Evolutionary conservation across 2,113 vertebrate genomes (phyloP).

Genomic region (Ornithorhynchus anatinus): DNA sequence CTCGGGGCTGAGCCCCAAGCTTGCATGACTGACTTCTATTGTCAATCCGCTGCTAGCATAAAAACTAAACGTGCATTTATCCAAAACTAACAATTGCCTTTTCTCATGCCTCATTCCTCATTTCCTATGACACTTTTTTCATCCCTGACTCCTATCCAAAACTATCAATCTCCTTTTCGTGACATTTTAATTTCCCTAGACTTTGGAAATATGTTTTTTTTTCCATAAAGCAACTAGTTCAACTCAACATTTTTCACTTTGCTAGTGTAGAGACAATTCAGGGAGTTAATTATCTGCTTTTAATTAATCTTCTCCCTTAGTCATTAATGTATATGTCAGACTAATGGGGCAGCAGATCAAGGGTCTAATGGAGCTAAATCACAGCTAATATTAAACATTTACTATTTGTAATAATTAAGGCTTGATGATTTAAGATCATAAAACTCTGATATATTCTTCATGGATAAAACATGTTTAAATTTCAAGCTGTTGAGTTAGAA

Average conservation of each 20-base stretch:
- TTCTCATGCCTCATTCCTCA: constrained; percentile 16
- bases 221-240: constrained; percentile 17
- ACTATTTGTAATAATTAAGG: constrained; percentile 18
- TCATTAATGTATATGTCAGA: constrained; percentile 19
- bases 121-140: neutral
- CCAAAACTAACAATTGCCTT: neutral
- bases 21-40: neutral
- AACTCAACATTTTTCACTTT: constrained; percentile 21
- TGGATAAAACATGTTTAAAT: constrained; percentile 7
- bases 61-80: neutral
- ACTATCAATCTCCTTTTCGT: constrained; percentile 22
- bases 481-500: neutral
- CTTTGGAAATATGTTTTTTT: constrained; percentile 16
- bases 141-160: constrained; percentile 5
- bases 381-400: constrained; percentile 22
- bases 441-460: neutral
- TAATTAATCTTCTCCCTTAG: constrained; percentile 19
- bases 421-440: constrained; percentile 1
- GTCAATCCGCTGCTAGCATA: neutral
- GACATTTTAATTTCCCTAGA: constrained; percentile 16
- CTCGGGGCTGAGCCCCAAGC: neutral
- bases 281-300: constrained; percentile 41
- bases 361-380: constrained; percentile 42
- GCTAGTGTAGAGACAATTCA: constrained; percentile 6
- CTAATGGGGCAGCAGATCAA: constrained; percentile 32